phyloP scores from a whole-genome alignment of 2,888 invertebrate species.

The Boloria selene region DNA sequence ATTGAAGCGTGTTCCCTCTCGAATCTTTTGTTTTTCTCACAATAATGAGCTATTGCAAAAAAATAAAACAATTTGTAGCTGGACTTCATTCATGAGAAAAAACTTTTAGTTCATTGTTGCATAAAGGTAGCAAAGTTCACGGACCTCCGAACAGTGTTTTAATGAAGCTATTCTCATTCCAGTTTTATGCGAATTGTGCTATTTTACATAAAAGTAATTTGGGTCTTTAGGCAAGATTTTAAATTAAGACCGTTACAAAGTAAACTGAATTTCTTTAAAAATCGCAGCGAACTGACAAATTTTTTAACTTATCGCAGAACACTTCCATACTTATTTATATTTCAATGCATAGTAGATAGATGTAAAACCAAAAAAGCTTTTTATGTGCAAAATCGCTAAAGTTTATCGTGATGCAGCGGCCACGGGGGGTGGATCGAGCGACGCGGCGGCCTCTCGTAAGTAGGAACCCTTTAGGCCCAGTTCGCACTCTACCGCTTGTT shows the following conservation, averaged over 20 bases:
- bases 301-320: not conserved
- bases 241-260: conserved; percentile 3
- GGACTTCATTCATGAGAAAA: conserved; percentile 29
- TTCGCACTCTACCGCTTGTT: conserved; percentile 36
- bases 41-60: conserved; percentile 22
- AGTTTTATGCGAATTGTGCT: conserved; percentile 9
- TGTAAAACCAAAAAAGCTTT: conserved; percentile 16
- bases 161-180: conserved; percentile 23
- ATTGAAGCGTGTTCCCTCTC: conserved; percentile 22
- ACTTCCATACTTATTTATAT: no score
- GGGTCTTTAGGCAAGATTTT: conserved; percentile 15
- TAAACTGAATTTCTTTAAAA: not conserved
- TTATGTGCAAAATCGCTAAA: conserved; percentile 34
- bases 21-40: conserved; percentile 27
- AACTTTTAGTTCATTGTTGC: conserved; percentile 31
- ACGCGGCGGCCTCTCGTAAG: conserved; percentile 35
- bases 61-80: conserved; percentile 26
- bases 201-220: conserved; percentile 21
- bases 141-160: conserved; percentile 26
- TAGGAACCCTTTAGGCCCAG: conserved; percentile 35
- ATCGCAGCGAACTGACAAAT: conserved; percentile 2
- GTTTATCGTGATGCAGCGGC: conserved; percentile 36
- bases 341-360: not conserved
- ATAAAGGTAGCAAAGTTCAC: conserved; percentile 28
- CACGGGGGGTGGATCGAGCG: conserved; percentile 34